A percentile compares a stretch with the other conserved stretches of the same genome.
phyloP scores from a whole-genome alignment of 2,113 vertebrate genomes.

The Gallinago media region DNA sequence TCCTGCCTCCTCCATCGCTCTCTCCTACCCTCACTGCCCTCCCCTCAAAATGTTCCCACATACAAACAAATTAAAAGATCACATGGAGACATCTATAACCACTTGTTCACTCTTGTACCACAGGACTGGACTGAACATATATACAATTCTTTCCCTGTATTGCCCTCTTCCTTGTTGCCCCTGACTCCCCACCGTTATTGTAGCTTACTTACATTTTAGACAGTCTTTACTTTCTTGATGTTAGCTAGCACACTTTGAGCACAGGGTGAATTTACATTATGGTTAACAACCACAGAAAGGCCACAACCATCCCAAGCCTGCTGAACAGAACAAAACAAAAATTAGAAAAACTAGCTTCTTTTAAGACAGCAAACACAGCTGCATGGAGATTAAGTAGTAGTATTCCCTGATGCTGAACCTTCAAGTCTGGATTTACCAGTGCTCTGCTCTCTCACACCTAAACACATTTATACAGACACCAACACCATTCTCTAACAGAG shows the following conservation, averaged over 20 bases:
- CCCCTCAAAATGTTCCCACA: not conserved
- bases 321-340: not conserved
- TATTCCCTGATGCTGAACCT: not conserved
- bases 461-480: not conserved
- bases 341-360: accelerated
- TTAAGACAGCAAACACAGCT: not conserved
- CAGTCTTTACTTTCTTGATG: not conserved
- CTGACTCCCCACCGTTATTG: not conserved
- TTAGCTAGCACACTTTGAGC: not conserved
- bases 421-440: not conserved
- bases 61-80: not conserved
- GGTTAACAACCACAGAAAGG: not conserved
- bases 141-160: not conserved
- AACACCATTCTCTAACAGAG: not conserved
- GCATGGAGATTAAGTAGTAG: not conserved
- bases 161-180: not conserved
- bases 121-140: not conserved
- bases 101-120: not conserved
- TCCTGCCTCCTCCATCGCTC: accelerated
- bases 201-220: not conserved
- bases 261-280: not conserved
- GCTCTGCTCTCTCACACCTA: not conserved
- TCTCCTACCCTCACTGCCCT: not conserved
- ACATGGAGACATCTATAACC: not conserved
- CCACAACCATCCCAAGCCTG: not conserved